A percentile compares a stretch with the other conserved stretches of the same genome.
Conservation (phyloP, 2,113 vertebrate genomes). For the Pterophyllum scalare region DNA sequence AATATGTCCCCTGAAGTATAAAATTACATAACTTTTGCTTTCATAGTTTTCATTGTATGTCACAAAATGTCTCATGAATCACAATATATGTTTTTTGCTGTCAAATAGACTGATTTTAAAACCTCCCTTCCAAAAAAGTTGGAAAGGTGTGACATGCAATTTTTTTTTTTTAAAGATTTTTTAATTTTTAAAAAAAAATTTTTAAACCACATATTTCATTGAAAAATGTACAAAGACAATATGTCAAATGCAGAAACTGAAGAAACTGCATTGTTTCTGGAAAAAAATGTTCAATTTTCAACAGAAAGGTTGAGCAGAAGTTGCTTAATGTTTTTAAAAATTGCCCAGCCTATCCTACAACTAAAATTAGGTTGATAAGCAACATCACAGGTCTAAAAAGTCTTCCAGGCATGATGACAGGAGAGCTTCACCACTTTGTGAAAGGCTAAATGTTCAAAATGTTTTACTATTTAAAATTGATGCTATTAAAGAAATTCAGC, state of each 20-base stretch:
- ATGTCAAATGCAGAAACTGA: background rate
- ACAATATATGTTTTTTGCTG: background rate
- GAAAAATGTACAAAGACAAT: background rate
- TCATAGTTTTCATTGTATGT: background rate
- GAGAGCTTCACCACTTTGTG: background rate
- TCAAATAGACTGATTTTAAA: background rate
- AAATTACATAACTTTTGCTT: background rate
- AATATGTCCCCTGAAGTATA: background rate
- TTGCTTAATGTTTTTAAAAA: background rate
- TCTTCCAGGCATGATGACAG: background rate
- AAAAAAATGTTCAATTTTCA: background rate
- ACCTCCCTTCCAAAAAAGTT: background rate
- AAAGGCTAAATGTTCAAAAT: background rate
- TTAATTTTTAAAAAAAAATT: too few species aligned
- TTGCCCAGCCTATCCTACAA: background rate
- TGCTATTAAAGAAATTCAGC: background rate
- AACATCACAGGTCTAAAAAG: background rate
- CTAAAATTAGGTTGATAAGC: background rate
- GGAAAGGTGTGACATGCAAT: background rate
- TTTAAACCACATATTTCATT: accelerated
- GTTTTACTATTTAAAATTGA: background rate
- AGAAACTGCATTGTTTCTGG: background rate
- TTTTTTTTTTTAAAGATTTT: too few species aligned
- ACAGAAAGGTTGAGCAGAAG: background rate
- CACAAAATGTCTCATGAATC: background rate